Evolutionary conservation across 2,113 vertebrate species (phyloP), one percentile per base, ranked within the genome.

Genomic region (Australoheros scitulus): DNA sequence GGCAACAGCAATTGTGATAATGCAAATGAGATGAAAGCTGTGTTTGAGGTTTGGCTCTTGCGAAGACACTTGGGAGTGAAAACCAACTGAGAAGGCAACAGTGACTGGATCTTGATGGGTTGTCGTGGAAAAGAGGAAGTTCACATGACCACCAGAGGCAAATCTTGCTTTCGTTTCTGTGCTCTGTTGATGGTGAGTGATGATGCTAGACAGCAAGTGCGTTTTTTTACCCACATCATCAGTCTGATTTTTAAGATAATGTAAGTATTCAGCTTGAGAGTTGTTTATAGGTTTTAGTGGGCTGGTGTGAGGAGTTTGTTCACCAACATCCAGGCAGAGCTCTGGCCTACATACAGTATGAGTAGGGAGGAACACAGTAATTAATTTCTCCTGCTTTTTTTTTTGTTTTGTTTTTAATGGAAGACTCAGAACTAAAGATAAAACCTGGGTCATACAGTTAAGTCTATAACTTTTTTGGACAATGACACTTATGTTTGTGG

Each of bases 11-110:
- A 64, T 61, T 57, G 79, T 78, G 82, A 90, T 79, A 80, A 87
- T 91, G 88, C 77, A 90, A 90, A 91, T 92, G 68, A 92, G 81
- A 88, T 83, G 82, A 87, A 81, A 80, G 76, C 87, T 84, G 88
- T 63, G 85, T 79, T 88, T 78, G 81, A 84, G 74, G 59, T 92
- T 89, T 92, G 84, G 76, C 78, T 68, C 81, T 87, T 82, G 83
- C 61, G 65, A 70, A 64, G 77, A 86, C 82, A 83, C 80, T 76
- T 56, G 41, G 56, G 76, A 88, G 83, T 90, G 86, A 89, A 87
- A 92, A 91, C 89, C 79, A 92, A 88, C 87, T 84, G 90, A 85
- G 87, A 89, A 87, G 72, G 77, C 60, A 84, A 85, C 74, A 63
- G n/a, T 77, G 50, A 74, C 26, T 70, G 61, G 24, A 22, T 70